These are phyloP conservation scores for Thamnaconus septentrionalis DNA, from an alignment of 2,113 vertebrate species.

Conservation along the genomic window DNA sequence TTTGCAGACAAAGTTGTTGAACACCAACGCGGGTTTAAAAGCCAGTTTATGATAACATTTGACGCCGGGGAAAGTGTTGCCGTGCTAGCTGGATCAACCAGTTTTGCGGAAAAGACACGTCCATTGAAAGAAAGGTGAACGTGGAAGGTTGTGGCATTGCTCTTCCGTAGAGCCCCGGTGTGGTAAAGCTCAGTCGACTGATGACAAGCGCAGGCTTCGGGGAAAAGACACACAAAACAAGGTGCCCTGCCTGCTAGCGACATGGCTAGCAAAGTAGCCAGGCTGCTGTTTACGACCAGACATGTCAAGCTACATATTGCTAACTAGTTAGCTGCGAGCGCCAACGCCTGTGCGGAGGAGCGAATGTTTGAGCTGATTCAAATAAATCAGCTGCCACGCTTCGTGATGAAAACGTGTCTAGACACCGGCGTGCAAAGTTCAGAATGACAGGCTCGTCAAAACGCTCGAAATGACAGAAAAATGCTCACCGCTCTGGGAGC, in stretches of 20 bases:
- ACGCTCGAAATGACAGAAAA: conserved; percentile 13
- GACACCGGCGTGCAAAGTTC: not conserved
- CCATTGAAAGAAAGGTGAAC: not conserved
- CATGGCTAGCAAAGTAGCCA: not conserved
- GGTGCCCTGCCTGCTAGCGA: conserved; percentile 20
- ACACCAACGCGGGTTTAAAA: no score
- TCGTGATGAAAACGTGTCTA: not conserved
- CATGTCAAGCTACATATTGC: conserved; percentile 51
- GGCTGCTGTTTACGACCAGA: conserved; percentile 39
- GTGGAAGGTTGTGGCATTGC: no score
- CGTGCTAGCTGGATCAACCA: not conserved
- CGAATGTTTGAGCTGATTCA: conserved; percentile 4
- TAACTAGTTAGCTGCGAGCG: conserved; percentile 32
- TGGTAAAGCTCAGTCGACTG: not conserved
- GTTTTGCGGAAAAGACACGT: not conserved
- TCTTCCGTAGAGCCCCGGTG: no score
- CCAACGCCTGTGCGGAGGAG: not conserved
- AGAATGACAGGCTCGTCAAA: conserved; percentile 47
- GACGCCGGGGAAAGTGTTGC: not conserved
- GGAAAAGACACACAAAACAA: not conserved
- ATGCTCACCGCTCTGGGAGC: conserved; percentile 58
- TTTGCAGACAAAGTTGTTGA: not conserved
- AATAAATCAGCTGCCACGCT: not conserved
- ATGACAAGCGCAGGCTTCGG: not conserved
- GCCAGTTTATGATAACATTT: not conserved